phyloP scores from a whole-genome alignment of 2,113 vertebrate genomes.

The Atlantisia rogersi region DNA sequence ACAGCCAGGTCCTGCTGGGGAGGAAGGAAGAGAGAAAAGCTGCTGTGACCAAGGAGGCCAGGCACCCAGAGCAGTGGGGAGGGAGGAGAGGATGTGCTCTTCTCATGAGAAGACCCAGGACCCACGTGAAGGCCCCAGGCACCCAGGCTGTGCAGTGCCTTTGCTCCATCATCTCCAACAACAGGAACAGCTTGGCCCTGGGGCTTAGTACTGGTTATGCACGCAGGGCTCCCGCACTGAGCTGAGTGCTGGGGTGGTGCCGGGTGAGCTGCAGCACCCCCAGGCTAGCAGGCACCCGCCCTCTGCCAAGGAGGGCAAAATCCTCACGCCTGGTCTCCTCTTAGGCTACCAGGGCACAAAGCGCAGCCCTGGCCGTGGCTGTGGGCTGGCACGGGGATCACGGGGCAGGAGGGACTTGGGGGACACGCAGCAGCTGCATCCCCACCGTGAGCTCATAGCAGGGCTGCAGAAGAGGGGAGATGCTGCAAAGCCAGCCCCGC shows the following conservation, averaged over 20 bases:
- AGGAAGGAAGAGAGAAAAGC: not conserved
- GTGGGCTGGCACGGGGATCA: not conserved
- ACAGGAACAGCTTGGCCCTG: not conserved
- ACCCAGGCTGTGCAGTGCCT: not conserved
- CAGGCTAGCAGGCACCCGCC: not conserved
- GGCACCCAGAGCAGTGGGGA: rapidly evolving
- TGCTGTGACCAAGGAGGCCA: not conserved
- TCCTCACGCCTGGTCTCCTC: not conserved
- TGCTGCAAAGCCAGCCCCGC: not conserved
- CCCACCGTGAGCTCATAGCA: not conserved
- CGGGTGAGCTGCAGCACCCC: not conserved
- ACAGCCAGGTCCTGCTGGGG: not conserved
- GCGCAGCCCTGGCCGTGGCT: not conserved
- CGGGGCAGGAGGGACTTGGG: not conserved
- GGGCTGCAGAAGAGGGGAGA: not conserved
- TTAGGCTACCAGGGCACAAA: not conserved
- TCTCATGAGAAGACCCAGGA: not conserved
- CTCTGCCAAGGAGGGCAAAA: not conserved
- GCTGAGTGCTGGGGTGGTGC: not conserved
- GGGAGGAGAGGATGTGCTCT: not conserved
- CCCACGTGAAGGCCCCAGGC: not conserved
- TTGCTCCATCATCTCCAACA: not conserved
- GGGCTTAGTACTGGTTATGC: not conserved
- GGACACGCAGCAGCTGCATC: not conserved
- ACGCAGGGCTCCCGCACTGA: not conserved